Evolutionary conservation across 2,113 vertebrate genomes (phyloP).

Genomic region (Cyanoderma ruficeps): DNA sequence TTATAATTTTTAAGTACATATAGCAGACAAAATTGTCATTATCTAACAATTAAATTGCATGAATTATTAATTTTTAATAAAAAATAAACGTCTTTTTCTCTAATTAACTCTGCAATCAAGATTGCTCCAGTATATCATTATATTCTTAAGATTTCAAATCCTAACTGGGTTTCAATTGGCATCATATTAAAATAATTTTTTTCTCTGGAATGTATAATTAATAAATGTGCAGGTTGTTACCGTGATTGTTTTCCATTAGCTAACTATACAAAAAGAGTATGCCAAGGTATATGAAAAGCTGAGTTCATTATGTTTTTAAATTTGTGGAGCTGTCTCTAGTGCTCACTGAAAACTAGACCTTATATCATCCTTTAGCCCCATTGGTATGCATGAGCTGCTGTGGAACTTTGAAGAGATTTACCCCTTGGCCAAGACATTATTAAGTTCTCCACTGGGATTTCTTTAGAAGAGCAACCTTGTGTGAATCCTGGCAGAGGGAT

Average conservation of each 20-base stretch:
- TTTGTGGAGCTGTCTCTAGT: background rate
- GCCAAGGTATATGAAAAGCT: background rate
- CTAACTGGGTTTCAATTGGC: background rate
- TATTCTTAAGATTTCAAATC: background rate
- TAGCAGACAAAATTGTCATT: background rate
- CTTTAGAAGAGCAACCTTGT: background rate
- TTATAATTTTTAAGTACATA: background rate
- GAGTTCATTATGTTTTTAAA: background rate
- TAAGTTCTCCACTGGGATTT: background rate
- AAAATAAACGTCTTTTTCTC: background rate
- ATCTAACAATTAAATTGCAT: background rate
- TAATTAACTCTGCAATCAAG: conserved; percentile 1
- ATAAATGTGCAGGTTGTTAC: background rate
- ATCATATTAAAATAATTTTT: background rate
- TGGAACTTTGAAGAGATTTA: background rate
- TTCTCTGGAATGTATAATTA: background rate
- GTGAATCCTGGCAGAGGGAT: background rate
- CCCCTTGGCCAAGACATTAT: background rate
- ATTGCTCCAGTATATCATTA: background rate
- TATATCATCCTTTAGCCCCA: background rate
- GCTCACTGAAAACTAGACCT: background rate
- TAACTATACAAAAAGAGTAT: background rate
- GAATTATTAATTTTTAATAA: conserved; percentile 26
- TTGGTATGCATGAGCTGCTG: background rate
- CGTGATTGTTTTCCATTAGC: background rate